Percentiles rank a stretch among this genome's conserved stretches.
Conservation (phyloP, 2,888 invertebrate species). For the Scelioninae gen. 2 region DNA sequence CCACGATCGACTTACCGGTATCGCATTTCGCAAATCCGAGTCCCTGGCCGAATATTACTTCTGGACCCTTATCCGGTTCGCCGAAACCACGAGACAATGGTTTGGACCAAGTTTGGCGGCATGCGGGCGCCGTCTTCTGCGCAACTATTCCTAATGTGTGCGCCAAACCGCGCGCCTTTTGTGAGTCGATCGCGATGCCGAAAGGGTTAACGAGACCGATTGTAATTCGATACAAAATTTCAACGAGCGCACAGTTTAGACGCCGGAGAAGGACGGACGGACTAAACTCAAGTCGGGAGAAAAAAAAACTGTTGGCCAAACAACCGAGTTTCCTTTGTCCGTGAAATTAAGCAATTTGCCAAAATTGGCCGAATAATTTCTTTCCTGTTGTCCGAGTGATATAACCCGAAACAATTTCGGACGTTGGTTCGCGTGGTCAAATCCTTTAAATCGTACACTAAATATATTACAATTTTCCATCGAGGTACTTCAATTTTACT, state of each 20-base stretch:
- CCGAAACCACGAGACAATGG: slow-evolving; percentile 54
- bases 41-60: slow-evolving; percentile 53
- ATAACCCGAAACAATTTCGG: too few relatives aligned
- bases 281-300: slow-evolving; percentile 18
- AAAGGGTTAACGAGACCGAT: slow-evolving; percentile 52
- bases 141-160: slow-evolving; percentile 51
- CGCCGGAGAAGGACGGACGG: slow-evolving; percentile 23
- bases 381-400: too few relatives aligned
- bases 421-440: too few relatives aligned
- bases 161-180: slow-evolving; percentile 49
- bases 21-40: slow-evolving; percentile 37
- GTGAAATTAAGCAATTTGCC: slow-evolving; percentile 16
- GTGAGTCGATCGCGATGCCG: slow-evolving; percentile 48
- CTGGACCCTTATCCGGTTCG: slow-evolving; percentile 54
- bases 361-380: too few relatives aligned
- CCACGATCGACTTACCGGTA: slow-evolving; percentile 39
- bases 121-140: slow-evolving; percentile 56
- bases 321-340: slow-evolving; percentile 3
- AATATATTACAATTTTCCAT: too few relatives aligned
- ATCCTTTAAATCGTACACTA: too few relatives aligned
- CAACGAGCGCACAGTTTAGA: slow-evolving; percentile 34
- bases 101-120: slow-evolving; percentile 39
- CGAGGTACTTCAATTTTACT: too few relatives aligned
- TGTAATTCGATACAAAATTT: slow-evolving; percentile 53
- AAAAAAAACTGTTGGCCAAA: slow-evolving; percentile 21